Evolutionary conservation across 2,888 invertebrate species (phyloP), one percentile per base, ranked within the genome.

Genomic region (Congeria kusceri): DNA sequence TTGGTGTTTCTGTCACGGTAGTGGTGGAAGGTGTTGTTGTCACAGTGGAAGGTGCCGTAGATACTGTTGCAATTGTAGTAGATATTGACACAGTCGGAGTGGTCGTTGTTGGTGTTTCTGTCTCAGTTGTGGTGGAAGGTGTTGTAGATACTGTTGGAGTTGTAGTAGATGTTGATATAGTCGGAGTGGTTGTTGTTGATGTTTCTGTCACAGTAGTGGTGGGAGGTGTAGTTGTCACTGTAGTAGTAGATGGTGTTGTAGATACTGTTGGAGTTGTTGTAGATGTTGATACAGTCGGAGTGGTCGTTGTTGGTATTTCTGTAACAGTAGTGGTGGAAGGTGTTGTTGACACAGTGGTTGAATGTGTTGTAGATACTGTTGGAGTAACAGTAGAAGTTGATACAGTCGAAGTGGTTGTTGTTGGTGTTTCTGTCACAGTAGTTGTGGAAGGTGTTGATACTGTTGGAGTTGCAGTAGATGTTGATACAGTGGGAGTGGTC

Each of bases 11-110:
- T 28, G 28, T 23, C 23, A 23, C 20, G 18, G 28, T 13, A 18
- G 65, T 46, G 3, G 29, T 65, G 15, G 65, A 25, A 4, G 47
- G 11, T 28, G 62, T 44, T 25, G 59, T 28, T 32, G 66, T 20
- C 0, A 61, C 15, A 20, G 64, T n/a, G 13, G 5, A 9, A 28
- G 61, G 20, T 28, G 69, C 13, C 20, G 69, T 5, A 23, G 69
- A 20, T 28, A 15, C 23, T 27, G 61, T 29, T 44, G 69, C n/a
- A 15, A 1, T 11, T 49, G 29, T n/a, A 39, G 53, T 27, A 39
- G 28, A 39, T 39, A n/a, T n/a, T n/a, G n/a, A 13, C 39, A 39
- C 5, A 53, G 62, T n/a, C n/a, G n/a, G n/a, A n/a, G n/a, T n/a
- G n/a, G n/a, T n/a, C n/a, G n/a, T n/a, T n/a, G n/a, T n/a, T n/a